Base-by-base conservation (phyloP, 2,888 invertebrate species). In the Biston stratarius region DNA sequence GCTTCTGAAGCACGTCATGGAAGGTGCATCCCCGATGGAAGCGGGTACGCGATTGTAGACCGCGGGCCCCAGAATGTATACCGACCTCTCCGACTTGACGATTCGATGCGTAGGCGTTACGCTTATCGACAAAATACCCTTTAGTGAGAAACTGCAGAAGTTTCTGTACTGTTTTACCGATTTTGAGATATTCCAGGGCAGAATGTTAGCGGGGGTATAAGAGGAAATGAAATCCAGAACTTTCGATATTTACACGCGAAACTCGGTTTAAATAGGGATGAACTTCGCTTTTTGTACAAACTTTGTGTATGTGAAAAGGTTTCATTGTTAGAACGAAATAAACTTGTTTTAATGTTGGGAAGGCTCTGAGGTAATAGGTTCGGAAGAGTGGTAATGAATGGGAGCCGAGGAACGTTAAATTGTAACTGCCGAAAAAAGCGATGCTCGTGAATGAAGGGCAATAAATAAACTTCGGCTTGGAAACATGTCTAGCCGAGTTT, bases 181-280 rank as follows among this genome's bases (percentile, higher is more conserved):
- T 9, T 9, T 42, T 40, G 40, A 34, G 57, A 51, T 55, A 56
- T 52, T 60, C 12, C 64, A 52, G 66, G 61, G 61, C 69, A 44
- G 64, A 64, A 70, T 15, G 42, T n/a, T n/a, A n/a, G 60, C 70
- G 67, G 60, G 67, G 57, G 71, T 60, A 65, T 62, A 64, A 79
- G 77, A 78, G 85, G 85, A 84, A 84, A 86, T 84, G 81, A 83
- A 86, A 83, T 80, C 76, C 81, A 75, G 76, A 86, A 86, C 83
- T 86, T 83, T 84, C 81, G 79, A 84, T 83, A 82, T 83, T 83
- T 83, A 83, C 80, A 83, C 76, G 72, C 72, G 65, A 72, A 79
- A 76, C 73, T 76, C 73, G 62, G 67, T 77, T 80, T 81, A 79
- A 83, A 78, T 75, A 72, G 74, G 75, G 61, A 74, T 73, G 70